Conservation (phyloP, 1,140 invertebrate species). For the Brachionus rotundiformis region DNA sequence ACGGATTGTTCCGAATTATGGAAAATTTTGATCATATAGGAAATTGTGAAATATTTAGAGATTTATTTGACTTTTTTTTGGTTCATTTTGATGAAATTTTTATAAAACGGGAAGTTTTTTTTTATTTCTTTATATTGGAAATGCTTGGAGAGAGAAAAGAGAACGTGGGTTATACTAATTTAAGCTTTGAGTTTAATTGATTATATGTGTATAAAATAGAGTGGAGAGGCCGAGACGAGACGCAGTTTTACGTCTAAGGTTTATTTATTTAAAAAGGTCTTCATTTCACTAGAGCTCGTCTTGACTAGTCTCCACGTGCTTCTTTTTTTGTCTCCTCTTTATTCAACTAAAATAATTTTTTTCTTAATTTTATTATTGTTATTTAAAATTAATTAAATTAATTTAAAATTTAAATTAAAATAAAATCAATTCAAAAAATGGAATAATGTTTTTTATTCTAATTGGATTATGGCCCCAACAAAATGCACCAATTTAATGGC, state of each 20-base stretch:
- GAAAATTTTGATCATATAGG: neutral
- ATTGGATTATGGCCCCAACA: neutral
- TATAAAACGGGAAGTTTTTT: conserved; percentile 2
- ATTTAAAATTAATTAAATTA: conserved; percentile 45
- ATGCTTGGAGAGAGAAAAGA: neutral
- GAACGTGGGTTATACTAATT: neutral
- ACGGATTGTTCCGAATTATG: neutral
- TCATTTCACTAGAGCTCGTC: neutral
- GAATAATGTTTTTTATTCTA: neutral
- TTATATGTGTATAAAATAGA: neutral
- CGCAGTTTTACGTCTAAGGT: neutral
- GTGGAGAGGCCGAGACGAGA: neutral
- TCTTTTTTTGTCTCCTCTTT: neutral
- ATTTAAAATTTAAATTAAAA: conserved; percentile 38
- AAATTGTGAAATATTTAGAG: conserved; percentile 11
- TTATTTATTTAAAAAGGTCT: neutral
- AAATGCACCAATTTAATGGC: too few relatives aligned
- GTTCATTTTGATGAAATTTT: conserved; percentile 16
- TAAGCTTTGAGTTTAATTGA: conserved; percentile 9
- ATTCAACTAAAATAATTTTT: conserved; percentile 21
- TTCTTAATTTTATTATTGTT: conserved; percentile 40
- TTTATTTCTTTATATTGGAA: neutral
- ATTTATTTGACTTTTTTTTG: neutral
- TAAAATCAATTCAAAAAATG: conserved; percentile 45
- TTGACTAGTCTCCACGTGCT: neutral